Base-by-base conservation (phyloP, 2,888 invertebrate species). In the Sisyra nigra region DNA sequence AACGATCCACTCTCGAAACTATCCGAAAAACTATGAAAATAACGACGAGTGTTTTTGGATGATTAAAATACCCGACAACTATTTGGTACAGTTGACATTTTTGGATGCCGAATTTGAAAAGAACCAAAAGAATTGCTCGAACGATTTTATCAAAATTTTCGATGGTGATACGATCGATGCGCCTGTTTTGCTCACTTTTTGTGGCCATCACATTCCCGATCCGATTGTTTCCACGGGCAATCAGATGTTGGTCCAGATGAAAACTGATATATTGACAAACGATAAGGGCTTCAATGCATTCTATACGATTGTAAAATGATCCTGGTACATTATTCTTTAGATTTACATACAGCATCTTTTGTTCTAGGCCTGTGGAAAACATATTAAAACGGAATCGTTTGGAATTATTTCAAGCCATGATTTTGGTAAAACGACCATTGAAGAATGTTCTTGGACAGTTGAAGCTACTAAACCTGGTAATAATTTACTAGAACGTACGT, bases 261-360 rank as follows among this genome's bases (percentile, higher is more conserved):
- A 67, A 44, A 70, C 74, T 0, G 74, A 80, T 55, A 58, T 55
- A 3, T 58, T 60, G 5, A 58, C 71, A 2, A 63, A 74, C 18
- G 71, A 72, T 1, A 81, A 79, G 62, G 93, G 93, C 8, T 94
- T 94, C 57, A 71, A 70, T 52, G 80, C 85, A 2, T 69, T 68
- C 38, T 83, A 72, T 62, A 67, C 61, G 39, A 68, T 68, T 53
- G 74, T 74, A 58, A 57, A 54, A 51, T n/a, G n/a, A n/a, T n/a
- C n/a, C n/a, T n/a, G n/a, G n/a, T n/a, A n/a, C n/a, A n/a, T n/a
- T n/a, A n/a, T n/a, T n/a, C n/a, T 30, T n/a, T 36, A 6, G 6
- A 7, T 34, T 34, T n/a, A 31, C 11, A 31, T 31, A 11, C 10
- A 31, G 11, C n/a, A 39, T 36, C 10, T 42, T 34, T 45, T 40